These are phyloP conservation scores for Perca flavescens DNA, from an alignment of 2,113 vertebrate genomes.

Conservation along the genomic window DNA sequence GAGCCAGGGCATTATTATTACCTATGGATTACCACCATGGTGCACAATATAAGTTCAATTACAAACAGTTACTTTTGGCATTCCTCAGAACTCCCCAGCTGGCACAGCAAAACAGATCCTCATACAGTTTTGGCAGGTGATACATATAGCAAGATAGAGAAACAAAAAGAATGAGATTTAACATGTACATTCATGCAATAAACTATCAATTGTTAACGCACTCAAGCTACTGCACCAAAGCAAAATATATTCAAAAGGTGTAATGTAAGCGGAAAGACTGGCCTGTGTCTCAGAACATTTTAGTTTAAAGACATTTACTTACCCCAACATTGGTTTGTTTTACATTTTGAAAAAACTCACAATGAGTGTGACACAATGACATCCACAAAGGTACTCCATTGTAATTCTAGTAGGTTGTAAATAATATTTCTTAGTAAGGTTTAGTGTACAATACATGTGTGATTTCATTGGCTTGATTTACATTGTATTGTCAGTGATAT, in stretches of 20 bases:
- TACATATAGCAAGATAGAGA: conserved; percentile 45
- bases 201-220: conserved; percentile 31
- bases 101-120: conserved; percentile 45
- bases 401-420: conserved; percentile 67
- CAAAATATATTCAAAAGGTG: conserved; percentile 31
- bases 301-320: conserved; percentile 40
- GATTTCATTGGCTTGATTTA: conserved; percentile 64
- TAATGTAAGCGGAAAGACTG: conserved; percentile 30
- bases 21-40: conserved; percentile 35
- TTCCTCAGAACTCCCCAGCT: conserved; percentile 53
- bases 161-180: conserved; percentile 16
- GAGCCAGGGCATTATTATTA: conserved; percentile 47
- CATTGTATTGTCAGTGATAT: conserved; percentile 41
- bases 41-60: conserved; percentile 43
- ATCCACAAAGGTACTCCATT: conserved; percentile 61
- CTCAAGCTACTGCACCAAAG: conserved; percentile 49
- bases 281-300: conserved; percentile 42
- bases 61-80: conserved; percentile 62
- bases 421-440: conserved; percentile 72
- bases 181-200: conserved; percentile 61
- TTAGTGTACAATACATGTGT: conserved; percentile 72
- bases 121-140: conserved; percentile 59
- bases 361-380: conserved; percentile 60
- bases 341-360: conserved; percentile 66
- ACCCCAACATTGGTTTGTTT: conserved; percentile 40